phyloP scores from a whole-genome alignment of 2,888 invertebrate genomes.

The Falcaria lacertinaria region DNA sequence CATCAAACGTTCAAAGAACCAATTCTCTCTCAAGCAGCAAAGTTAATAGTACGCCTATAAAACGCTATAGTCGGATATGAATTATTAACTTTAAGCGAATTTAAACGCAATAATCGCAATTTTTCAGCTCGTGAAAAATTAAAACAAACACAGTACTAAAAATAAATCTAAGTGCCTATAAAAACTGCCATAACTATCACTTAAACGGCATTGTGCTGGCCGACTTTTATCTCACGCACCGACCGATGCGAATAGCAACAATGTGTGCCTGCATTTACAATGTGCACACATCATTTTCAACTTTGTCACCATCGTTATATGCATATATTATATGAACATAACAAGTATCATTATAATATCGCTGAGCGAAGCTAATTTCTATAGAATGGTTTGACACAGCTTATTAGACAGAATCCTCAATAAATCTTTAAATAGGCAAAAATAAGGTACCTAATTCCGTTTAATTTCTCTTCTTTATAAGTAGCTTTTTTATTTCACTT shows the following conservation, averaged over 20 bases:
- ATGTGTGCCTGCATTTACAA: conserved; percentile 38
- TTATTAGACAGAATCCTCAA: no score
- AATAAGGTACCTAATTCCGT: no score
- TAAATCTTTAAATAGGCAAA: no score
- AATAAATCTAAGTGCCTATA: conserved; percentile 80
- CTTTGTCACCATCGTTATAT: conserved; percentile 4
- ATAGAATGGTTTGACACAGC: no score
- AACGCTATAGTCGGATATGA: conserved; percentile 3
- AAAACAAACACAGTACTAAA: conserved; percentile 79
- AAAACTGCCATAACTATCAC: conserved; percentile 80
- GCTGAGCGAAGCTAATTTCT: no score
- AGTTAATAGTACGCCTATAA: conserved; percentile 29
- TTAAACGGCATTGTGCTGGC: conserved; percentile 70
- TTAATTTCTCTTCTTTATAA: no score
- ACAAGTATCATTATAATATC: conserved; percentile 25
- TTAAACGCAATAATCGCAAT: conserved; percentile 59
- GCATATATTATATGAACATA: no score
- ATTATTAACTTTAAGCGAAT: conserved; percentile 43
- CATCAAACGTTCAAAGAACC: conserved; percentile 27
- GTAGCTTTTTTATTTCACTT: no score
- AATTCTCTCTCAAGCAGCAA: conserved; percentile 29
- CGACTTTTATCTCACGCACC: conserved; percentile 55
- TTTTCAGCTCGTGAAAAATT: conserved; percentile 70
- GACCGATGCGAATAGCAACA: conserved; percentile 52
- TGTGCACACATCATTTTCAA: conserved; percentile 38